Conservation (phyloP, 2,888 invertebrate species). For the Apodemia mormo region DNA sequence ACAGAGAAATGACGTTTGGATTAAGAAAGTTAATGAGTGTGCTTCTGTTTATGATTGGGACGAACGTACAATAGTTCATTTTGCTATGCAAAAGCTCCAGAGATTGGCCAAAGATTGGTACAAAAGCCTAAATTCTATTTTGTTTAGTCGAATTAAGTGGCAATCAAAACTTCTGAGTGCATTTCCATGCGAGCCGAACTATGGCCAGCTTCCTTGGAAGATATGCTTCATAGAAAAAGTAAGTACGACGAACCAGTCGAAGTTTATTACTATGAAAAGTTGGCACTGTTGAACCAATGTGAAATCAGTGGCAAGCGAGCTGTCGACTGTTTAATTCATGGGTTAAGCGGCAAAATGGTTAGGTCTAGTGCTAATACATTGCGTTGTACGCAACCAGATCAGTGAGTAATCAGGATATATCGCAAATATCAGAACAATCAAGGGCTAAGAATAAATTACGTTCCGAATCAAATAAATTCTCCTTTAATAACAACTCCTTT, state of each 20-base stretch:
- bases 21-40: constrained; percentile 27
- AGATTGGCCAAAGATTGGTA: constrained; percentile 30
- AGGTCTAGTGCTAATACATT: constrained; percentile 30
- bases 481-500: not conserved
- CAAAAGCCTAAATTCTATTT: not conserved
- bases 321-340: constrained; percentile 33
- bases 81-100: constrained; percentile 26
- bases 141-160: not conserved
- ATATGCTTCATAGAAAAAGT: constrained; percentile 28
- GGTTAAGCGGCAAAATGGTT: constrained; percentile 29
- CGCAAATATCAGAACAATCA: not conserved
- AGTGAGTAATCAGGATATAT: constrained; percentile 28
- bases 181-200: constrained; percentile 23
- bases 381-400: constrained; percentile 32
- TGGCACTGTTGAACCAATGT: constrained; percentile 27
- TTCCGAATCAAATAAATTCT: not conserved
- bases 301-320: constrained; percentile 26
- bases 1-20: constrained; percentile 19
- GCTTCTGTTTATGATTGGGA: constrained; percentile 36
- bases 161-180: not conserved
- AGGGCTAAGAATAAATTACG: not conserved
- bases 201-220: constrained; percentile 27
- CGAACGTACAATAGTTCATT: constrained; percentile 26
- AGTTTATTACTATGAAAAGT: constrained; percentile 28
- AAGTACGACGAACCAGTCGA: constrained; percentile 25